Base-by-base conservation (phyloP, 1,140 invertebrate genomes). In the Megalonaias nervosa region DNA sequence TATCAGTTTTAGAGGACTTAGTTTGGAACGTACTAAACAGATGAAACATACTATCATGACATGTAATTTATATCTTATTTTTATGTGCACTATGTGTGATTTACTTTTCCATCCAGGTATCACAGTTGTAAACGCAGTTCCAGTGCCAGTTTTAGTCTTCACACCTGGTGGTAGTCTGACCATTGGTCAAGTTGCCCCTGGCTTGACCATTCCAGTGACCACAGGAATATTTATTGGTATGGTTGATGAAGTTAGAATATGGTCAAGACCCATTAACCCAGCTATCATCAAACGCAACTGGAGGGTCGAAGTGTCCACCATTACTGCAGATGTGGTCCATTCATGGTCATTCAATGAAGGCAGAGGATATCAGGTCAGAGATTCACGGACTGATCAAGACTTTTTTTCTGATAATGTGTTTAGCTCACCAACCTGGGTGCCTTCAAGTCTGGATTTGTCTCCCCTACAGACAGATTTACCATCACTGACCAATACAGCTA, bases 241-340 rank as follows among this genome's bases (percentile, higher is more conserved):
- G 21, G 71, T 85, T 56, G 84, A 85, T 65, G 81, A 84, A 62
- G 70, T 85, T 26, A 74, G 84, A 5, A 56, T 85, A 26, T 85
- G 84, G 84, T 74, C 73, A 15, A 74, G 84, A 71, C 81, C 81
- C 19, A 74, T 76, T 59, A 85, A 85, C 59, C 84, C 84, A 60
- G 79, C 78, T 17, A 60, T 85, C 6, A 75, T 81, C 56, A 61
- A 77, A 60, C 59, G 75, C 58, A 82, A 76, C 48, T 82, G 74
- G 70, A 58, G 71, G 11, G 70, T 79, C n/a, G 60, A 62, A 19
- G 71, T 81, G 38, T 67, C 74, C 13, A 69, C 62, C 26, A 58
- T n/a, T 16, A 85, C 84, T 14, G 73, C 75, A 16, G 79, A 80
- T 70, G 68, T 85, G 19, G 64, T 48, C 14, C 76, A 81, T n/a